Conservation (phyloP, 1,140 invertebrate species). For the Ostrea edulis region DNA sequence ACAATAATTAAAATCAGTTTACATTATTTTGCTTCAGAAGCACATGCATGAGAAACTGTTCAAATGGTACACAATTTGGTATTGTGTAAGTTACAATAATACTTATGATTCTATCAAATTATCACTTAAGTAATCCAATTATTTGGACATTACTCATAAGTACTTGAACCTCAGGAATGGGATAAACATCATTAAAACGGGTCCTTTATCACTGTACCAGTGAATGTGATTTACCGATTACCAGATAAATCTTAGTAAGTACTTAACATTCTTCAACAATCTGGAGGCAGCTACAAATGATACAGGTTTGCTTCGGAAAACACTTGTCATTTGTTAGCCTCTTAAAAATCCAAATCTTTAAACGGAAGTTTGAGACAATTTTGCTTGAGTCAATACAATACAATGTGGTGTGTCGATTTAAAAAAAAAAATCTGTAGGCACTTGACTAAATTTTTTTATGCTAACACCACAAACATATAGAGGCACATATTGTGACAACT, state of each 20-base stretch:
- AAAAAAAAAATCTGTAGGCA: neutral
- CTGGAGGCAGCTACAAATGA: conserved; percentile 22
- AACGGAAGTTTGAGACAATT: conserved; percentile 35
- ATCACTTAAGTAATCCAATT: conserved; percentile 28
- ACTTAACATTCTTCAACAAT: conserved; percentile 36
- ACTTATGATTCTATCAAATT: conserved; percentile 23
- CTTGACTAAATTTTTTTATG: neutral
- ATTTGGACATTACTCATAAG: conserved; percentile 36
- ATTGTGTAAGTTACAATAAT: conserved; percentile 33
- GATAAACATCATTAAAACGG: conserved; percentile 27
- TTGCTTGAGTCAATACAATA: conserved; percentile 29
- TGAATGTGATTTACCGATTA: conserved; percentile 32
- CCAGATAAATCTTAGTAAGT: conserved; percentile 26
- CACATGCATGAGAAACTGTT: neutral
- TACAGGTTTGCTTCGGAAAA: conserved; percentile 34
- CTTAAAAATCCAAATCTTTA: conserved; percentile 32
- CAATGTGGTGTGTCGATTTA: conserved; percentile 24
- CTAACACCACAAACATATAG: neutral
- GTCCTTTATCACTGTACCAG: conserved; percentile 28
- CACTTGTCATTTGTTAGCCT: conserved; percentile 31
- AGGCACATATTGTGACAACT: neutral
- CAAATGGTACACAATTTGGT: conserved; percentile 11
- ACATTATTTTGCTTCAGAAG: neutral
- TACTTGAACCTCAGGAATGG: conserved; percentile 27
- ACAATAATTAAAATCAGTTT: neutral